Percentiles rank a stretch among this genome's conserved stretches.
Evolutionary conservation across 2,888 invertebrate genomes (phyloP).

Genomic region (Crepidodera aurea): DNA sequence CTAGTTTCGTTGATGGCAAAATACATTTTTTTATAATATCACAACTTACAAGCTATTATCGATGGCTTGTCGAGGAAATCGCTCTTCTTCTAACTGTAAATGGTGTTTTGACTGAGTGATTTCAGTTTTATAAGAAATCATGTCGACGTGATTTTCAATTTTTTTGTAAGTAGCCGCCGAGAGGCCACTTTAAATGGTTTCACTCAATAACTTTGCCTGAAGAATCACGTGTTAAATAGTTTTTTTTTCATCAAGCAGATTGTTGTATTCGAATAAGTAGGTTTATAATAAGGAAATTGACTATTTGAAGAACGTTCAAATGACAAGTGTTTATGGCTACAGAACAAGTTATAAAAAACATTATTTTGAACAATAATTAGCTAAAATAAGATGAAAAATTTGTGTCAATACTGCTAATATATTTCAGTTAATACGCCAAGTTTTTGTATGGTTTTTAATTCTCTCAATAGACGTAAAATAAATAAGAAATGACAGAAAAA

Average conservation of each 20-base stretch:
- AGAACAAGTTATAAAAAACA: too few species aligned
- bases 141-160: constrained; percentile 8
- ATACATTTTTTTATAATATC: constrained; percentile 5
- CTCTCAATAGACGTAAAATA: too few species aligned
- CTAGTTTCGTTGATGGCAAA: constrained; percentile 9
- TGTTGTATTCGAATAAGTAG: not conserved
- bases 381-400: too few species aligned
- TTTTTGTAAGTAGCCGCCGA: constrained; percentile 8
- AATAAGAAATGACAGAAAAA: too few species aligned
- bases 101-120: constrained; percentile 13
- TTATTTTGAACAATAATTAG: too few species aligned
- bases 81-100: constrained; percentile 13
- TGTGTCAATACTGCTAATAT: too few species aligned
- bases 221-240: constrained; percentile 4
- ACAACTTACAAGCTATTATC: constrained; percentile 1
- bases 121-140: constrained; percentile 17
- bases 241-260: not conserved
- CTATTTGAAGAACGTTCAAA: not conserved
- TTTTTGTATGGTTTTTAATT: too few species aligned
- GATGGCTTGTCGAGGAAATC: constrained; percentile 1
- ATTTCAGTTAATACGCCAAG: too few species aligned
- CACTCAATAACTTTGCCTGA: constrained; percentile 1
- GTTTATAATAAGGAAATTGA: not conserved
- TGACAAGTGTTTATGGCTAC: too few species aligned
- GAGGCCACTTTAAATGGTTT: constrained; percentile 11